phyloP scores from a whole-genome alignment of 2,888 invertebrate species.

The Meteorus cinctellus region DNA sequence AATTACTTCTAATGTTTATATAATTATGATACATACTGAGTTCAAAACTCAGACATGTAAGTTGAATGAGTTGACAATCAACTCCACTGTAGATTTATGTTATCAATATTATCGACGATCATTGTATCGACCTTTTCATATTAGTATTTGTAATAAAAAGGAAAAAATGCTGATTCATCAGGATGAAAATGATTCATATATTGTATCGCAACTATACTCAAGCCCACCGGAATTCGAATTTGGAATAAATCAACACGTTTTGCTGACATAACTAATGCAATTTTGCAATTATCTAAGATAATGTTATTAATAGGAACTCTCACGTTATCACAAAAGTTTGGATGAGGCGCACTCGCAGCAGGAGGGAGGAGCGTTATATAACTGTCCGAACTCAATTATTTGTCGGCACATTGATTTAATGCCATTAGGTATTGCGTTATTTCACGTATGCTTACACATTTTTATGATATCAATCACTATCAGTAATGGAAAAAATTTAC shows the following conservation, averaged over 20 bases:
- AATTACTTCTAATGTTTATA: background rate
- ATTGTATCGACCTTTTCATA: background rate
- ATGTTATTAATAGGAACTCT: slow-evolving; percentile 29
- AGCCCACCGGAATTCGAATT: background rate
- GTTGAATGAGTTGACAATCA: background rate
- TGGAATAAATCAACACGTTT: slow-evolving; percentile 28
- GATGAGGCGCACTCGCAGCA: slow-evolving; percentile 8
- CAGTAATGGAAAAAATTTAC: background rate
- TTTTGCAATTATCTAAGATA: slow-evolving; percentile 34
- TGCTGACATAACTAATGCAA: background rate
- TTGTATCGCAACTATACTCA: background rate
- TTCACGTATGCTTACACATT: background rate
- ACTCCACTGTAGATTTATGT: background rate
- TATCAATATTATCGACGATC: background rate
- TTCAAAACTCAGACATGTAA: background rate
- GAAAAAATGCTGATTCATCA: background rate
- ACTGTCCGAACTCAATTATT: background rate
- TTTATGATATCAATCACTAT: background rate
- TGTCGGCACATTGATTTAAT: slow-evolving; percentile 2
- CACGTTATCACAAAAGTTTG: slow-evolving; percentile 3
- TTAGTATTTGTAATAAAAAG: slow-evolving; percentile 14
- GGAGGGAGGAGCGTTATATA: slow-evolving; percentile 17
- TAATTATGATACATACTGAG: background rate
- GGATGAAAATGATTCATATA: slow-evolving; percentile 8
- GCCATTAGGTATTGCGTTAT: background rate